Percentiles rank a stretch among this genome's conserved stretches.
Evolutionary conservation across 2,113 vertebrate species (phyloP).

Genomic region (Sclerurus mexicanus): DNA sequence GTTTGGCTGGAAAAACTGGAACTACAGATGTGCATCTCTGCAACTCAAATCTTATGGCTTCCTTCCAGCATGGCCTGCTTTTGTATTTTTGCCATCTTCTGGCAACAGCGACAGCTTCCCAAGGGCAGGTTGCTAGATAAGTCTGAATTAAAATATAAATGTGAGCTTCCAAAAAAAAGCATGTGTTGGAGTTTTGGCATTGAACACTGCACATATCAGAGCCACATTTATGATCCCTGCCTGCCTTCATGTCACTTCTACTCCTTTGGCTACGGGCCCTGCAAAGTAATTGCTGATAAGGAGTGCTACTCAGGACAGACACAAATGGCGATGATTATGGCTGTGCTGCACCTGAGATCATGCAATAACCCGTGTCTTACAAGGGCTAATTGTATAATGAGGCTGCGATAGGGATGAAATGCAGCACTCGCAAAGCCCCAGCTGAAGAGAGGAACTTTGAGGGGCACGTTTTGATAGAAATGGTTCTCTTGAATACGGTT

Average conservation of each 20-base stretch:
- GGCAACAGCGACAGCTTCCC: not conserved
- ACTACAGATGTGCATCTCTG: not conserved
- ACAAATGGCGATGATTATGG: constrained; percentile 19
- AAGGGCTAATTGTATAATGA: constrained; percentile 17
- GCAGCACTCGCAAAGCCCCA: not conserved
- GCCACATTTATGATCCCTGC: not conserved
- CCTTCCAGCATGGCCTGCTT: not conserved
- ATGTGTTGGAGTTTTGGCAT: not conserved
- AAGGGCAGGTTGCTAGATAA: not conserved
- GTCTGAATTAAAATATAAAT: not conserved
- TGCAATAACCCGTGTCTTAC: not conserved
- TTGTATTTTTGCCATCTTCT: not conserved
- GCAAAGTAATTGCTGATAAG: constrained; percentile 20
- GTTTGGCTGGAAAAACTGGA: not conserved
- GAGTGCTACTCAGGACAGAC: not conserved
- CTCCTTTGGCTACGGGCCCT: not conserved
- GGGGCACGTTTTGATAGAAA: not conserved
- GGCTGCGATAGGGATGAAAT: not conserved
- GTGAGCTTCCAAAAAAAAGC: not conserved
- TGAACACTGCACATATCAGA: not conserved
- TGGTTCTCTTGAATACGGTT: not conserved
- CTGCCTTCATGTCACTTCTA: not conserved
- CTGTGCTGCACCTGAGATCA: constrained; percentile 7
- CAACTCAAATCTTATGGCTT: not conserved
- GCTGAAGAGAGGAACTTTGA: not conserved